Evolutionary conservation across 2,113 vertebrate genomes (phyloP).

Genomic region (Anolis carolinensis): DNA sequence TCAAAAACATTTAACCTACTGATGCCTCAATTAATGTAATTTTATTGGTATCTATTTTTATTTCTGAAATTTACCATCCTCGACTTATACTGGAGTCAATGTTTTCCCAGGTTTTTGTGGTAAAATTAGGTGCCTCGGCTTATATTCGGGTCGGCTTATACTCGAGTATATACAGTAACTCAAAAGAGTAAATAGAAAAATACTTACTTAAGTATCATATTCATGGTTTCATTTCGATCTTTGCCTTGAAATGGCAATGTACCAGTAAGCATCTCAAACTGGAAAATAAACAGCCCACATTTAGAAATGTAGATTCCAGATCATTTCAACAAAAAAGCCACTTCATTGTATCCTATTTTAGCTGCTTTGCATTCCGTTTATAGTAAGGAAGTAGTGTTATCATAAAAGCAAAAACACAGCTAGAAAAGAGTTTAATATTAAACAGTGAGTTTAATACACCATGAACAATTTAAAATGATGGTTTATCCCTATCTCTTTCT

Average conservation of each 20-base stretch:
- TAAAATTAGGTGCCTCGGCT: no score
- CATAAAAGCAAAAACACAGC: not conserved
- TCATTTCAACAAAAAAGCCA: not conserved
- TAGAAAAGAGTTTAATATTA: not conserved
- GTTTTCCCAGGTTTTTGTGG: no score
- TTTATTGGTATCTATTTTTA: no score
- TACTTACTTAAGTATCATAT: constrained; percentile 99
- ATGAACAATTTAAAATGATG: not conserved
- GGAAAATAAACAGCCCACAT: constrained; percentile 54
- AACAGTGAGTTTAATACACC: not conserved
- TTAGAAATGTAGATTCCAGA: not conserved
- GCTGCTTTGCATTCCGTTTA: not conserved
- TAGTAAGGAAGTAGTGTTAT: not conserved
- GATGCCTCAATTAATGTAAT: no score
- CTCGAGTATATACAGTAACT: no score
- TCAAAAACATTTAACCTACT: no score
- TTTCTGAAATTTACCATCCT: no score
- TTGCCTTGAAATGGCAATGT: constrained; percentile 97
- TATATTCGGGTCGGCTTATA: no score
- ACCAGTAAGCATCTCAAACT: constrained; percentile 98
- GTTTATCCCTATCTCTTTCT: not conserved
- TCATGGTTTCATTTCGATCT: constrained; percentile 98
- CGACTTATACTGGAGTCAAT: no score
- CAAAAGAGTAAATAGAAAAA: not conserved
- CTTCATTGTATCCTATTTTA: not conserved